These are phyloP conservation scores for Stomatorhinus ivindoensis DNA, from an alignment of 2,113 vertebrate genomes.

Conservation along the genomic window DNA sequence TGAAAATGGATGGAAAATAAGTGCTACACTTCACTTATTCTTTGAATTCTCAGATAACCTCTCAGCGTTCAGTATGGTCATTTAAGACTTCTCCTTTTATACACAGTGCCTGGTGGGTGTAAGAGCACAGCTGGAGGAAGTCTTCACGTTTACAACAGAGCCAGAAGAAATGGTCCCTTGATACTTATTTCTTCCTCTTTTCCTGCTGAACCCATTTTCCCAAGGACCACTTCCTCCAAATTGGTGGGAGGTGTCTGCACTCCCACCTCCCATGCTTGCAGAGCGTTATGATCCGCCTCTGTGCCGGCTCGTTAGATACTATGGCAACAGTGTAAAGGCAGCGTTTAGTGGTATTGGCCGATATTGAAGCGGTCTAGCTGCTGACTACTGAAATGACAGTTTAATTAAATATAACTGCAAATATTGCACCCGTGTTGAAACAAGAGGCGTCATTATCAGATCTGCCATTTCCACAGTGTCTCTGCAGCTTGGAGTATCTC, in stretches of 20 bases:
- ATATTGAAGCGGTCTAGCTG: background rate
- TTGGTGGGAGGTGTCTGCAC: background rate
- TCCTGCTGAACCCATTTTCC: background rate
- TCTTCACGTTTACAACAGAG: background rate
- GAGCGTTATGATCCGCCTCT: background rate
- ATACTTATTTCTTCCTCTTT: background rate
- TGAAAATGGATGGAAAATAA: background rate
- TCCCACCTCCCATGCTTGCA: background rate
- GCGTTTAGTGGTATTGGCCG: background rate
- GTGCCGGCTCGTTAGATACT: background rate
- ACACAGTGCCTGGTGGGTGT: background rate
- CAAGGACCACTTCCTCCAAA: background rate
- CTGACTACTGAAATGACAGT: background rate
- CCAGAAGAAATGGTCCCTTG: background rate
- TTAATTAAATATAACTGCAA: background rate
- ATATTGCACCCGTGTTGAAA: background rate
- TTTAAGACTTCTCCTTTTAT: background rate
- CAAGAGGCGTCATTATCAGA: background rate
- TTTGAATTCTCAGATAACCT: background rate
- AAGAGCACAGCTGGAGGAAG: background rate
- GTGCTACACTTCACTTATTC: background rate
- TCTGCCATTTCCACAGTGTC: background rate
- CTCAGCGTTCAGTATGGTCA: background rate
- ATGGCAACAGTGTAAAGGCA: background rate
- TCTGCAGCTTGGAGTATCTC: background rate